phyloP scores from a whole-genome alignment of 1,140 invertebrate genomes.

The Eubasilissa regina region DNA sequence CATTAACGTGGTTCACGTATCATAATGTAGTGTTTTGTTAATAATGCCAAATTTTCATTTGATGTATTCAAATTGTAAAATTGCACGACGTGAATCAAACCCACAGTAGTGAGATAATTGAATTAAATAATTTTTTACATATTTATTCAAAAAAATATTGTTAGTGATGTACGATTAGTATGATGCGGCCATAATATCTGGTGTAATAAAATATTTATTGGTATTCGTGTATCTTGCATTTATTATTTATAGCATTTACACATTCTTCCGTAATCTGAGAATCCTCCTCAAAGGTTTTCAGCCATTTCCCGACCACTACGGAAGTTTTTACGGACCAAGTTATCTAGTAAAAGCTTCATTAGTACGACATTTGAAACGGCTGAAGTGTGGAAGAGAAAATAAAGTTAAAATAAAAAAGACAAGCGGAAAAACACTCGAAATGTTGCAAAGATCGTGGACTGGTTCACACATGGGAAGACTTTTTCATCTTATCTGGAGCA shows the following conservation, averaged over 20 bases:
- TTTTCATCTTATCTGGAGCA: constrained; percentile 12
- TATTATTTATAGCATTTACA: neutral
- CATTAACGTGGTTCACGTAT: too few species aligned
- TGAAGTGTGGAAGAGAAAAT: constrained; percentile 32
- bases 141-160: too few species aligned
- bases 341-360: constrained; percentile 56
- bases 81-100: too few species aligned
- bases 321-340: constrained; percentile 54
- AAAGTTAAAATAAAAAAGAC: constrained; percentile 14
- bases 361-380: constrained; percentile 54
- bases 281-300: constrained; percentile 6
- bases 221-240: neutral
- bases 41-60: too few species aligned
- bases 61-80: too few species aligned
- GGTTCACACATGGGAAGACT: constrained; percentile 4
- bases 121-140: too few species aligned
- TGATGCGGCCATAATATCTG: too few species aligned
- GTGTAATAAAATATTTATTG: too few species aligned
- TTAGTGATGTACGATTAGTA: too few species aligned
- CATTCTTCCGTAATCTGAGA: neutral
- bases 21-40: too few species aligned
- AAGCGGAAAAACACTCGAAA: constrained; percentile 20
- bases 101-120: too few species aligned
- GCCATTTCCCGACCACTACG: constrained; percentile 1
- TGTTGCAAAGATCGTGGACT: constrained; percentile 26